These are phyloP conservation scores for Varanus komodoensis DNA, from an alignment of 2,113 vertebrate genomes.

Conservation along the genomic window DNA sequence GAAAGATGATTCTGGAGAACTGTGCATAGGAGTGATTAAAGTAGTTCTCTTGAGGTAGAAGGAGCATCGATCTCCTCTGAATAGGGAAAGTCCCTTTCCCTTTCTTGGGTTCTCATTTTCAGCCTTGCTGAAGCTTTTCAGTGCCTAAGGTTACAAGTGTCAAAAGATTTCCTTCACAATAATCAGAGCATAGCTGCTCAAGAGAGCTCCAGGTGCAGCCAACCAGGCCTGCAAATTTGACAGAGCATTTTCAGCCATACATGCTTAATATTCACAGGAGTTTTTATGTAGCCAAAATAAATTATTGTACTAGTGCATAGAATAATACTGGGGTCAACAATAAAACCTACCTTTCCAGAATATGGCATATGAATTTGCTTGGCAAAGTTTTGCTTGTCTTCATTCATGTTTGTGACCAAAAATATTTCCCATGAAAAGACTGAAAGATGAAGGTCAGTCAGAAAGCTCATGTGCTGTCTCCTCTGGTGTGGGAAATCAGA, in stretches of 20 bases:
- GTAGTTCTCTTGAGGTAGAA: neutral
- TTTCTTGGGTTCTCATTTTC: neutral
- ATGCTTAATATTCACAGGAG: neutral
- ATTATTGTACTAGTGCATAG: neutral
- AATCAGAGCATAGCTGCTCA: neutral
- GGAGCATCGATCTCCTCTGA: neutral
- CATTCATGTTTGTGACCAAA: neutral
- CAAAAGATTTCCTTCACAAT: neutral
- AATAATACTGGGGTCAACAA: neutral
- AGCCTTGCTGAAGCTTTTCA: neutral
- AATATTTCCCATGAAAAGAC: neutral
- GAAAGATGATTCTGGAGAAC: neutral
- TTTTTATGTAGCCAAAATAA: neutral
- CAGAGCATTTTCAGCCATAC: neutral
- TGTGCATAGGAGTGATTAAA: neutral
- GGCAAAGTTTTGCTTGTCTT: neutral
- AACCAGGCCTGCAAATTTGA: neutral
- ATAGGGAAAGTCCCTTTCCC: neutral
- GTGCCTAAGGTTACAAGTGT: neutral
- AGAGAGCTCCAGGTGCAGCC: neutral
- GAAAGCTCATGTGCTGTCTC: constrained; percentile 12
- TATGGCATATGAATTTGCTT: neutral
- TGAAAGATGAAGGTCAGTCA: constrained; percentile 25
- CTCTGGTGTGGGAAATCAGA: neutral
- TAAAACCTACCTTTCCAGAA: neutral